Evolutionary conservation across 2,797 vertebrate species (phyloP).

Genomic region (Scarus forsteni): DNA sequence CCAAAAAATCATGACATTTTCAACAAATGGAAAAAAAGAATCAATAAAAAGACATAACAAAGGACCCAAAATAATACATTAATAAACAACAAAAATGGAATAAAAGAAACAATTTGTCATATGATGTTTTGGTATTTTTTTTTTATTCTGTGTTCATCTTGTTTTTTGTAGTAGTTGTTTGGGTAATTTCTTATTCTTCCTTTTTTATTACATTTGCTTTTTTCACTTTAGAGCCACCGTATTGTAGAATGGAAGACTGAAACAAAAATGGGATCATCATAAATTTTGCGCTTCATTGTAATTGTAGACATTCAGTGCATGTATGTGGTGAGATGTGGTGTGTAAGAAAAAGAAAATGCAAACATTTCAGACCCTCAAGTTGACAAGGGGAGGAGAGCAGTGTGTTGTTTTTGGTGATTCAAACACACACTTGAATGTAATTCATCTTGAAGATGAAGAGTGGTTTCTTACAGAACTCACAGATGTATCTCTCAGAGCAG

Average conservation of each 20-base stretch:
- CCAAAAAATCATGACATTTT: no score
- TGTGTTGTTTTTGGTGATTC: constrained; percentile 42
- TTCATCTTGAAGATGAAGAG: constrained; percentile 43
- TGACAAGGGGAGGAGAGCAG: constrained; percentile 21
- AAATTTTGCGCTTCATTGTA: constrained; percentile 6
- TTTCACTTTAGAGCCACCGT: no score
- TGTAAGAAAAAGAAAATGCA: constrained; percentile 13
- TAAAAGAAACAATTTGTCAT: no score
- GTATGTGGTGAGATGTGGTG: constrained; percentile 3
- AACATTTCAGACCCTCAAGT: not conserved
- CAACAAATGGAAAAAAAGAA: no score
- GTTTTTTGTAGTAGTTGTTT: no score
- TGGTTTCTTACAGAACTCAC: constrained; percentile 51
- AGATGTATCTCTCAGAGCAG: constrained; percentile 56
- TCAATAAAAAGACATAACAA: no score
- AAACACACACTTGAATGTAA: constrained; percentile 36
- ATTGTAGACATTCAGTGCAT: constrained; percentile 17
- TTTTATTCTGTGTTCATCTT: no score
- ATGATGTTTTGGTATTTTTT: no score
- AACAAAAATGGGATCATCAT: constrained; percentile 20
- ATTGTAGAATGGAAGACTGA: not conserved
- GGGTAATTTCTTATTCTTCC: no score
- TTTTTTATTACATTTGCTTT: no score
- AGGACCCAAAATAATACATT: no score
- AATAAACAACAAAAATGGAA: no score